These are phyloP conservation scores for Apotomis capreana DNA, from an alignment of 2,888 invertebrate genomes.

Conservation along the genomic window DNA sequence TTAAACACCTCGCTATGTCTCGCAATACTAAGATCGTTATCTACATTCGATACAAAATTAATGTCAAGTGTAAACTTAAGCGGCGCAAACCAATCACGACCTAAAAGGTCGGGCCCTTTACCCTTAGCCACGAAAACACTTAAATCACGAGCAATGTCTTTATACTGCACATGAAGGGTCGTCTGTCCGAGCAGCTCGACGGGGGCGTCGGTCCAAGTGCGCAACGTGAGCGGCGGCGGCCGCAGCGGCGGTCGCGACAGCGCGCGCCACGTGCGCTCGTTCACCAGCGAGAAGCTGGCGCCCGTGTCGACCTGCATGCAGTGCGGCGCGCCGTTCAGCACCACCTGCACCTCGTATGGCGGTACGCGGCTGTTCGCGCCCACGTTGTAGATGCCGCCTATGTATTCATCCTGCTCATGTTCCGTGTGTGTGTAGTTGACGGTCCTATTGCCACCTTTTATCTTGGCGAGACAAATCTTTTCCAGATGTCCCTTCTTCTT, in stretches of 20 bases:
- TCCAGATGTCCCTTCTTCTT: no score
- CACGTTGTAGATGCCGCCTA: constrained; percentile 4
- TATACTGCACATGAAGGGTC: constrained; percentile 37
- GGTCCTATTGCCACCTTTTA: no score
- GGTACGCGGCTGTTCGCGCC: no score
- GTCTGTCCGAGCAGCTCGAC: constrained; percentile 42
- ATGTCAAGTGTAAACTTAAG: constrained; percentile 37
- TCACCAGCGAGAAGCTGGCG: no score
- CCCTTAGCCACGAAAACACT: constrained; percentile 41
- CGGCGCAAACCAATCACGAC: constrained; percentile 41
- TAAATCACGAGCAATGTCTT: constrained; percentile 32
- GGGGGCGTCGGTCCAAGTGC: constrained; percentile 42
- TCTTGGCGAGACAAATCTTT: no score
- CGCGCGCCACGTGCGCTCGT: no score
- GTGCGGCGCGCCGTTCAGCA: no score
- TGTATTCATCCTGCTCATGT: no score
- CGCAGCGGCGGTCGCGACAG: constrained; percentile 28
- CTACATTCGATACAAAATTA: constrained; percentile 16
- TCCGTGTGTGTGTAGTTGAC: no score
- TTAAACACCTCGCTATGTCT: constrained; percentile 44
- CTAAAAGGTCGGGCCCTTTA: constrained; percentile 41
- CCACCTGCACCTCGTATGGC: no score
- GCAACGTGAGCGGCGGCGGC: constrained; percentile 43
- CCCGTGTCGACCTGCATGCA: no score
- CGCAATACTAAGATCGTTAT: constrained; percentile 2